Conservation (phyloP, 2,113 vertebrate species). For the Anguilla japonica region DNA sequence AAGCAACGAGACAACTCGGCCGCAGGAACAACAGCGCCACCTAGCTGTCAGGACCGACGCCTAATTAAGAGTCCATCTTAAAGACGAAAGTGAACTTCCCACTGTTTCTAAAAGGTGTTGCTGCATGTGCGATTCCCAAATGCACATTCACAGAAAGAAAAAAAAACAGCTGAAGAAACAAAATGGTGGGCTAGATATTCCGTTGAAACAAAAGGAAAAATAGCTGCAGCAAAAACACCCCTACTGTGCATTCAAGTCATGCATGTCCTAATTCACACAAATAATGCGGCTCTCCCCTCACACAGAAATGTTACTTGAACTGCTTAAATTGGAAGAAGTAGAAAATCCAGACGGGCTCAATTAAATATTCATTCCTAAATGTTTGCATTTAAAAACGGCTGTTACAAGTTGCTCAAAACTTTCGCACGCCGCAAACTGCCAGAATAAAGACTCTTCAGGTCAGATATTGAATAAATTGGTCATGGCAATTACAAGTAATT, state of each 20-base stretch:
- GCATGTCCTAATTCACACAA: conserved; percentile 3
- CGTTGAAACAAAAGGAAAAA: neutral
- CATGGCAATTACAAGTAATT: conserved; percentile 6
- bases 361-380: conserved; percentile 4
- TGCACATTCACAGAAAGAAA: neutral
- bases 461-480: conserved; percentile 5
- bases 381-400: neutral
- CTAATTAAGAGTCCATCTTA: neutral
- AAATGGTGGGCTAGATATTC: neutral
- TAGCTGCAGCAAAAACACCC: neutral
- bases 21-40: neutral
- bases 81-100: neutral
- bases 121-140: neutral
- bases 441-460: neutral
- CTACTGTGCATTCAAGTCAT: neutral
- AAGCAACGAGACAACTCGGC: neutral
- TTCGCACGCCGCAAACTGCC: neutral
- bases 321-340: conserved; percentile 2
- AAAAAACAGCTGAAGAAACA: neutral
- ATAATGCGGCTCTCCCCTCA: neutral
- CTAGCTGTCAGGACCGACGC: neutral
- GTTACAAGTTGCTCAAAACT: neutral
- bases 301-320: conserved; percentile 7
- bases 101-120: neutral
- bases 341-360: conserved; percentile 2